phyloP scores from a whole-genome alignment of 2,113 vertebrate species.

The Prionailurus viverrinus region DNA sequence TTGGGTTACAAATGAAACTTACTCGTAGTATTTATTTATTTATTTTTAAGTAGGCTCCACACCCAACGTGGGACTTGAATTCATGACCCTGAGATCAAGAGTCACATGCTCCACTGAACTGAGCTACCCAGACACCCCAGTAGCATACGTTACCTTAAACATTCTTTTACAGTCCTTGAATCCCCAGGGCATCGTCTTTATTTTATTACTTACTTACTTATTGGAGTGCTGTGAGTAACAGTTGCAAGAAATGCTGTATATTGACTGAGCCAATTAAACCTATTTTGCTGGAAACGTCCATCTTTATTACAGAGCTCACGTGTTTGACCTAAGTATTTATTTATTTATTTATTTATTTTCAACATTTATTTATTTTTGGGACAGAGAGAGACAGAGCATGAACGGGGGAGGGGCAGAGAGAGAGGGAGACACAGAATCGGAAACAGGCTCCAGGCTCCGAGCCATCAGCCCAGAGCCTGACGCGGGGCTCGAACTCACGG shows the following conservation, averaged over 20 bases:
- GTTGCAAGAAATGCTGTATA: background rate
- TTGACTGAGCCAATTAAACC: background rate
- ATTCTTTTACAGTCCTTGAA: background rate
- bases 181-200: background rate
- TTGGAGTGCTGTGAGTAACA: background rate
- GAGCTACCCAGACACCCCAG: background rate
- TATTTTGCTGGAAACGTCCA: conserved; percentile 26
- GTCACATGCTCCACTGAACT: background rate
- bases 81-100: background rate
- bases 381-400: too few species aligned
- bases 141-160: background rate
- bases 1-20: conserved; percentile 7
- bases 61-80: background rate
- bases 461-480: too few species aligned
- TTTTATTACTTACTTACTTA: conserved; percentile 21
- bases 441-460: too few species aligned
- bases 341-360: too few species aligned
- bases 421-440: too few species aligned
- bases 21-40: background rate
- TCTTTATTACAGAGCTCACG: background rate
- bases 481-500: too few species aligned
- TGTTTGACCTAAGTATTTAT: conserved; percentile 25
- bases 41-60: background rate
- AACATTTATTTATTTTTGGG: too few species aligned
- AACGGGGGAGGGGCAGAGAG: too few species aligned